Evolutionary conservation across 2,888 invertebrate species (phyloP), one percentile per base, ranked within the genome.

Genomic region (Sericinus montela): DNA sequence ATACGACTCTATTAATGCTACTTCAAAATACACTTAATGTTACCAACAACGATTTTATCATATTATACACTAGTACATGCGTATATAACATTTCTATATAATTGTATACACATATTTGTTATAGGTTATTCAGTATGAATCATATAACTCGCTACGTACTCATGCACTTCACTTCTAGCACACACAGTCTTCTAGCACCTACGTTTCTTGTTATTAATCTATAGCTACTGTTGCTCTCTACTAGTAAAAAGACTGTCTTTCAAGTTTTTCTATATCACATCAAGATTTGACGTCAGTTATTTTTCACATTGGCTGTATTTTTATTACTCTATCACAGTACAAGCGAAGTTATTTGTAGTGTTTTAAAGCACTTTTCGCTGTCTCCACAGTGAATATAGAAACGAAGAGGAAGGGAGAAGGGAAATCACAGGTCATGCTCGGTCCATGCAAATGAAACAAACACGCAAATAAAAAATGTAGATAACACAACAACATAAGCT

Each of bases 371-470:
- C 59, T 57, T 58, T 53, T 67, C 56, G 62, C 62, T 58, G 62
- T 34, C 19, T 64, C 63, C 53, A 57, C 63, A 65, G 69, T 68
- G 69, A 71, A 67, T 78, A 68, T 61, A 65, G 59, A 62, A 65
- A 72, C 72, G 68, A 72, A 72, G 72, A 68, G 76, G 69, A 72
- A 67, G 73, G 73, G 75, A 69, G 68, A 70, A 59, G 75, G 71
- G 76, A 68, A 78, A 76, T 72, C 69, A 76, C 75, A 79, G 72
- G 72, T 67, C 88, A 88, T 88, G 87, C 88, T 78, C 67, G 79
- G 74, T 75, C 56, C 87, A 88, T 88, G 88, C 88, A 87, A 88
- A 88, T 86, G 75, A 88, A 83, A 82, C 66, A 78, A 70, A 83
- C 79, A 80, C 81, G 84, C 86, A 87, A 87, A 87, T 80, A 79